These are phyloP conservation scores for Hydrocynus forskahlii DNA, from an alignment of 2,797 vertebrate species.

Conservation along the genomic window DNA sequence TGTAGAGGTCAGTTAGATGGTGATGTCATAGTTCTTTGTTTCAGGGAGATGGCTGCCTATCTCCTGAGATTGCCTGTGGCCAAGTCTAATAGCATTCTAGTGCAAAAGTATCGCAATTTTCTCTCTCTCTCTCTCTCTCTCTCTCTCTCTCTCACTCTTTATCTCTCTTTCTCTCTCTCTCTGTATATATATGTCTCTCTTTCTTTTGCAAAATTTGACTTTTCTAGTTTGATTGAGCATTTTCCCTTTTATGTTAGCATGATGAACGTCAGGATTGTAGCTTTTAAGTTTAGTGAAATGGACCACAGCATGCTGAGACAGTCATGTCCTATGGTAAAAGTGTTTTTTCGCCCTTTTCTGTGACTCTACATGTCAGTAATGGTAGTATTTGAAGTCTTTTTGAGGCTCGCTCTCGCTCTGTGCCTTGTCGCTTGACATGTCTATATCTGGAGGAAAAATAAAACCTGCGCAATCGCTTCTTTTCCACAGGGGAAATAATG, in stretches of 20 bases:
- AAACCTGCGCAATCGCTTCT: slow-evolving; percentile 7
- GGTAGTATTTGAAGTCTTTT: slow-evolving; percentile 34
- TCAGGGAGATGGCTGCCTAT: background rate
- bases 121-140: background rate
- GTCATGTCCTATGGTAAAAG: slow-evolving; percentile 17
- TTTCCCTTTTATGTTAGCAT: background rate
- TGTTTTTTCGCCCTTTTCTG: background rate
- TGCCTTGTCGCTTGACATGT: slow-evolving; percentile 14
- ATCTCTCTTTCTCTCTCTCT: background rate
- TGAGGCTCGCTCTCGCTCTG: slow-evolving; percentile 10
- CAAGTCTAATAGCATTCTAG: slow-evolving; percentile 2
- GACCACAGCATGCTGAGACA: background rate
- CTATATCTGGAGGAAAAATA: slow-evolving; percentile 30
- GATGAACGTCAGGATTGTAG: background rate
- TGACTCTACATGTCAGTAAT: slow-evolving; percentile 27
- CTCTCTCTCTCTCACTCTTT: background rate
- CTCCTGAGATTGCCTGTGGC: background rate
- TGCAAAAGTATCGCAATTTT: background rate
- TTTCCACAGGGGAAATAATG: slow-evolving; percentile 41
- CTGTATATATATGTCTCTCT: too few relatives aligned
- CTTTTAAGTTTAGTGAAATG: background rate
- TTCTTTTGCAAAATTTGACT: background rate
- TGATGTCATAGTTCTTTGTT: background rate
- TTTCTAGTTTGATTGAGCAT: background rate
- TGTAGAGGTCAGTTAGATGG: slow-evolving; percentile 3